phyloP scores from a whole-genome alignment of 1,140 invertebrate genomes.

The Formica selysi region DNA sequence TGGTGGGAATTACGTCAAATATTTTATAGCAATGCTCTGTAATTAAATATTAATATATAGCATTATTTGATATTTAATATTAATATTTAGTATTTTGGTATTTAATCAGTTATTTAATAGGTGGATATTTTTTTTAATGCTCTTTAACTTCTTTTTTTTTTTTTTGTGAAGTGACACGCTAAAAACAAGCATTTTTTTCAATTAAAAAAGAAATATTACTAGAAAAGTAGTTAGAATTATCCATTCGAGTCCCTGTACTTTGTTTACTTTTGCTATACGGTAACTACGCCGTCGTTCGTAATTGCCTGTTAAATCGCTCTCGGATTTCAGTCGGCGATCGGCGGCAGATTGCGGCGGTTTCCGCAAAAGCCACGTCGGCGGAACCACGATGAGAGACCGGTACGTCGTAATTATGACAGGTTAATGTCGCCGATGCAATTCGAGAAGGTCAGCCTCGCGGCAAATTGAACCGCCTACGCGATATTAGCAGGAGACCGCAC shows the following conservation, averaged over 20 bases:
- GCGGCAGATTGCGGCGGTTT: constrained; percentile 38
- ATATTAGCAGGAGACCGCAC: constrained; percentile 71
- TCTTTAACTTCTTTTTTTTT: neutral
- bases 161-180: too few species aligned
- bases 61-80: too few species aligned
- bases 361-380: constrained; percentile 19
- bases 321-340: constrained; percentile 18
- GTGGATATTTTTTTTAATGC: neutral
- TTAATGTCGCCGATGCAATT: constrained; percentile 64
- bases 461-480: constrained; percentile 82
- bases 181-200: too few species aligned
- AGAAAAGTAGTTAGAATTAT: neutral
- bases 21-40: too few species aligned
- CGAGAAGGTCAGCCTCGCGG: constrained; percentile 70
- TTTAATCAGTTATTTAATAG: too few species aligned
- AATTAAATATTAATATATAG: too few species aligned
- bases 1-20: too few species aligned
- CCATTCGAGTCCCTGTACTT: too few species aligned
- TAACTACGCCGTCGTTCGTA: neutral
- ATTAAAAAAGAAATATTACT: too few species aligned
- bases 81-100: too few species aligned
- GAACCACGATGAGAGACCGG: constrained; percentile 39
- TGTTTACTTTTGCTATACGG: neutral
- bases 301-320: constrained; percentile 36
- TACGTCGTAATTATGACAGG: constrained; percentile 62